Conservation (phyloP, 2,888 invertebrate species). For the Sminthurides aquaticus region DNA sequence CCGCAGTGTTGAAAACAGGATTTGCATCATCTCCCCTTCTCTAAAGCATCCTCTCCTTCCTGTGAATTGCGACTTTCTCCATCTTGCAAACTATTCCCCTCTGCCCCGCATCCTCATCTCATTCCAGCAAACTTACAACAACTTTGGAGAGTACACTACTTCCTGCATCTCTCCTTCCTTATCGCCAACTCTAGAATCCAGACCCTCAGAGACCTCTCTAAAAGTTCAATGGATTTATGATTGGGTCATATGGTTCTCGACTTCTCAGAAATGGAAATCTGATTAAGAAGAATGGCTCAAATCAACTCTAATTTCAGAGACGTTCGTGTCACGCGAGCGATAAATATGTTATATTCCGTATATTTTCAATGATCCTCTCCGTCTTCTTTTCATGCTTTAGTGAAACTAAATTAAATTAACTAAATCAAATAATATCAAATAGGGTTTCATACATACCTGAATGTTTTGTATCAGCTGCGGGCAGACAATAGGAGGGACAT, state of each 20-base stretch:
- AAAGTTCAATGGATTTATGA: neutral
- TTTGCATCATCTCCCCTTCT: too few relatives aligned
- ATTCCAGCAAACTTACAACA: too few relatives aligned
- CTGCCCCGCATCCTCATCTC: too few relatives aligned
- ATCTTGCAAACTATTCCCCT: too few relatives aligned
- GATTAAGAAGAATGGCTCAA: neutral
- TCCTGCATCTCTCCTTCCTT: neutral
- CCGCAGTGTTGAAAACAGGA: too few relatives aligned
- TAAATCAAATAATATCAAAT: neutral
- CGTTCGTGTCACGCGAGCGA: neutral
- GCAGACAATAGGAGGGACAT: constrained; percentile 43
- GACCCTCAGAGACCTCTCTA: neutral
- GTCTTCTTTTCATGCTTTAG: neutral
- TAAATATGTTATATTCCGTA: too few relatives aligned
- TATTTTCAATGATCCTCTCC: too few relatives aligned
- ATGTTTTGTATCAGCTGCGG: constrained; percentile 43
- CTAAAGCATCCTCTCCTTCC: too few relatives aligned
- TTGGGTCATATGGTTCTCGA: neutral
- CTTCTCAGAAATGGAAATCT: neutral
- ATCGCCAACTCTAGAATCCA: neutral
- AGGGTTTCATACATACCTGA: constrained; percentile 42
- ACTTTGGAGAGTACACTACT: too few relatives aligned
- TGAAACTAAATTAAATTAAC: neutral
- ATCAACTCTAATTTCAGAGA: neutral
- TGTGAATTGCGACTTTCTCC: too few relatives aligned